These are phyloP conservation scores for Papilio polytes DNA, from an alignment of 1,140 invertebrate genomes.

Conservation along the genomic window DNA sequence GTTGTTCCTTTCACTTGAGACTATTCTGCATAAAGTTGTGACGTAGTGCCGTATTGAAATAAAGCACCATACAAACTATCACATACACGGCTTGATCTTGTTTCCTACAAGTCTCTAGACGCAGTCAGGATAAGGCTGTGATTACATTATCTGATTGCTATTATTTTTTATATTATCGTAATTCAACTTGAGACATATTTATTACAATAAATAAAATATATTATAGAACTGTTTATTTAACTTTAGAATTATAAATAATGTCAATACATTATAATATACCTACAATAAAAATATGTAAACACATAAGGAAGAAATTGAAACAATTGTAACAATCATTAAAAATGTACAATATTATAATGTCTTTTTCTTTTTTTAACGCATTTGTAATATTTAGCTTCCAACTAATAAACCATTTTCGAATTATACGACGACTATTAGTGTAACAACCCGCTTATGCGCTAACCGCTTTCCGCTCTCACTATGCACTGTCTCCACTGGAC, in stretches of 20 bases:
- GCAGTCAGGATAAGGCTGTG: constrained; percentile 21
- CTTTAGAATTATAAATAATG: too few relatives aligned
- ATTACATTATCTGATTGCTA: background rate
- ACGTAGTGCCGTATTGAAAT: constrained; percentile 25
- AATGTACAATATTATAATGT: too few relatives aligned
- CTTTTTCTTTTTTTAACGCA: too few relatives aligned
- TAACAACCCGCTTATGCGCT: background rate
- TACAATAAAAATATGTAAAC: too few relatives aligned
- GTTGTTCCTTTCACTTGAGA: constrained; percentile 25
- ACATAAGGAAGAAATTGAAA: background rate
- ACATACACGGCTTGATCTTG: constrained; percentile 40
- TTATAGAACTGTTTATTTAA: too few relatives aligned
- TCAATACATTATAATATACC: too few relatives aligned
- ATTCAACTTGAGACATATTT: background rate
- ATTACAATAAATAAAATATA: too few relatives aligned
- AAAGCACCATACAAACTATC: constrained; percentile 38
- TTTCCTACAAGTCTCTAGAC: constrained; percentile 38
- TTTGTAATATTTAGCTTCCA: too few relatives aligned
- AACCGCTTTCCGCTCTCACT: constrained; percentile 30
- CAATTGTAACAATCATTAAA: too few relatives aligned
- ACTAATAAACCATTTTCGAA: background rate
- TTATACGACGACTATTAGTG: too few relatives aligned
- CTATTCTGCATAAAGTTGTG: constrained; percentile 37
- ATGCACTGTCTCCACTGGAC: constrained; percentile 30
- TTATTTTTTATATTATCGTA: background rate